phyloP scores from a whole-genome alignment of 1,140 invertebrate species.

The Magallana gigas region DNA sequence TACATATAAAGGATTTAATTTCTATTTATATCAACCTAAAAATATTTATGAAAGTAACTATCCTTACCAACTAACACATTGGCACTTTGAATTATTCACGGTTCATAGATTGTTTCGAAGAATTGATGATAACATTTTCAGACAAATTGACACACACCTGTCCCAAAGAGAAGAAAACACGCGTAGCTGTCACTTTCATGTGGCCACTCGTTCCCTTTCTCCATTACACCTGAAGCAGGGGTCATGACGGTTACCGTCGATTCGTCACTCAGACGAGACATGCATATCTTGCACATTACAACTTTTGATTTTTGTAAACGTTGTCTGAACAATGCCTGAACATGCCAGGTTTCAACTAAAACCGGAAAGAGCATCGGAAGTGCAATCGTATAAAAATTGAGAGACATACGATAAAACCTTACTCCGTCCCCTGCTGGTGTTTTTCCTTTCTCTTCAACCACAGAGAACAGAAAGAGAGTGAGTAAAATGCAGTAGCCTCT shows the following conservation, averaged over 20 bases:
- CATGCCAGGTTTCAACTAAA: neutral
- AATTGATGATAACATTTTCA: neutral
- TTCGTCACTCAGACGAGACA: neutral
- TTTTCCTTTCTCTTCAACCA: neutral
- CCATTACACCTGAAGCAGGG: too few relatives aligned
- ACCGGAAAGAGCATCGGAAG: neutral
- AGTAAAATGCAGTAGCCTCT: neutral
- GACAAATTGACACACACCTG: too few relatives aligned
- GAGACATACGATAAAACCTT: neutral
- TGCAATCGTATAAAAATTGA: conserved; percentile 16
- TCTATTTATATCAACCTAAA: too few relatives aligned
- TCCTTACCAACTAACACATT: too few relatives aligned
- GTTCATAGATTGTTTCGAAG: neutral
- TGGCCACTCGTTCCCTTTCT: too few relatives aligned
- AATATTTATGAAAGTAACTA: too few relatives aligned
- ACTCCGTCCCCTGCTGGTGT: neutral
- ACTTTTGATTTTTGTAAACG: neutral
- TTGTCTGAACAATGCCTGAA: neutral
- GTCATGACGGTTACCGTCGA: neutral
- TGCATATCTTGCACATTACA: neutral
- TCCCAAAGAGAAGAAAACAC: too few relatives aligned
- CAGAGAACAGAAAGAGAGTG: conserved; percentile 3
- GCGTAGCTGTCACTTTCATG: too few relatives aligned
- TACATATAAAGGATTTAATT: too few relatives aligned
- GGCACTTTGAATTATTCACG: neutral